Percentiles rank a stretch among this genome's conserved stretches.
phyloP scores from a whole-genome alignment of 1,140 invertebrate species.

The Brachionus paranguensis region DNA sequence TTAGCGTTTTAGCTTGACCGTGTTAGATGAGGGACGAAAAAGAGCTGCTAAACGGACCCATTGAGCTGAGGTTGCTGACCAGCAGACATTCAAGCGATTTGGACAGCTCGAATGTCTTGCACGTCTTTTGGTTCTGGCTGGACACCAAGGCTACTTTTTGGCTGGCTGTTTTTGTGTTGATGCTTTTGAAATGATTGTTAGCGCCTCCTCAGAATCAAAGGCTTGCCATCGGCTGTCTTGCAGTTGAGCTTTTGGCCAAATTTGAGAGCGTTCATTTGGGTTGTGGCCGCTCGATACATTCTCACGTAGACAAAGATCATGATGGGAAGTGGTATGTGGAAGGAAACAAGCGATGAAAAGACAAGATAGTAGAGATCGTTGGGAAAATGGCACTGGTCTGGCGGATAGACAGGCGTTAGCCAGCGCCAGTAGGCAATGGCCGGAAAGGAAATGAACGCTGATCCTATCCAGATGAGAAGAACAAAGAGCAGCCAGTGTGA shows the following conservation, averaged over 20 bases:
- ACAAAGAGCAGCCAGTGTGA: neutral
- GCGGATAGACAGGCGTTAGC: neutral
- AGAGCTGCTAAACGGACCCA: neutral
- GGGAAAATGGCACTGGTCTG: constrained; percentile 1
- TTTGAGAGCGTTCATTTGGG: constrained; percentile 34
- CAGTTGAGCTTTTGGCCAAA: constrained; percentile 24
- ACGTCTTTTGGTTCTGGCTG: neutral
- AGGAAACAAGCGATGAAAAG: constrained; percentile 54
- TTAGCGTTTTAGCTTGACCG: neutral
- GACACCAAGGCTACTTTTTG: no score
- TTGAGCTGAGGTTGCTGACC: neutral
- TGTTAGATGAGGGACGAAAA: neutral
- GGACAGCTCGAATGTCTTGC: neutral
- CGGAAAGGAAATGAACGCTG: constrained; percentile 38
- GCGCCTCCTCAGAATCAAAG: neutral
- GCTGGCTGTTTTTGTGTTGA: neutral
- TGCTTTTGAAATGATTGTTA: neutral
- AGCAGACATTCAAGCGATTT: neutral
- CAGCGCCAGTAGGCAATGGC: constrained; percentile 47
- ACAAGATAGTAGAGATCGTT: constrained; percentile 47
- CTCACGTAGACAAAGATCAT: constrained; percentile 54
- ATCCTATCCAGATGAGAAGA: constrained; percentile 16
- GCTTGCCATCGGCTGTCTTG: constrained; percentile 13
- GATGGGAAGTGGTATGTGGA: constrained; percentile 53
- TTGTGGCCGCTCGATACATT: constrained; percentile 50